Evolutionary conservation across 2,797 vertebrate genomes (phyloP), one percentile per base, ranked within the genome.

Genomic region (Alectoris magna): DNA sequence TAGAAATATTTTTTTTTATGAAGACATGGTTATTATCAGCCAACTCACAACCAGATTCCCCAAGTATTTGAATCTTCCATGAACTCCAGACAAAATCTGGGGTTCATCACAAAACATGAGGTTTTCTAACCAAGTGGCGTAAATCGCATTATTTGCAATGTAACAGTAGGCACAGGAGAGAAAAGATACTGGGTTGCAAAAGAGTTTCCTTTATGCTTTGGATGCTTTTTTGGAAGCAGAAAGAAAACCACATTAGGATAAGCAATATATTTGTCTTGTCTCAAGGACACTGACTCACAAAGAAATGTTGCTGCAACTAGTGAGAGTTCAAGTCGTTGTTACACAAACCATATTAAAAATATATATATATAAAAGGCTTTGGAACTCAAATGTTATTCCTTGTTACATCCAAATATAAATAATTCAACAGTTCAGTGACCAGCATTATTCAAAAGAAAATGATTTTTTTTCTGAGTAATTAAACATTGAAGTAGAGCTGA

Each of bases 191-290:
- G 23, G 5, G 6, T 70, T 95, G 60, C 70, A 94, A 82, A 92
- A 90, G 4, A 0, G 60, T 90, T 91, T 83, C 78, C 73, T 85
- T 93, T 87, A 80, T 63, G 60, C 66, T 69, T 89, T 83, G 75
- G 75, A 26, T 77, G 72, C 62, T 85, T 78, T 93, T 85, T 93
- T 94, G 70, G 31, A 94, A 87, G 31, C 56, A 56, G 41, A 64
- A 87, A 87, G 51, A 80, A 79, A 93, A 88, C 63, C 72, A 2
- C 84, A 93, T 71, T 56, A 94, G 75, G 87, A 87, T 66, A 75
- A 95, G 56, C 36, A 76, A 81, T 17, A 29, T 29, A 62, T 86
- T 95, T 88, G 36, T 86, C 95, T 94, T 90, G 84, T 88, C 92
- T 92, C 82, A 90, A 90, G 89, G 60, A 95, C 46, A 4, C 8